Base-by-base conservation (phyloP, 2,888 invertebrate species). In the Suillia variegata region DNA sequence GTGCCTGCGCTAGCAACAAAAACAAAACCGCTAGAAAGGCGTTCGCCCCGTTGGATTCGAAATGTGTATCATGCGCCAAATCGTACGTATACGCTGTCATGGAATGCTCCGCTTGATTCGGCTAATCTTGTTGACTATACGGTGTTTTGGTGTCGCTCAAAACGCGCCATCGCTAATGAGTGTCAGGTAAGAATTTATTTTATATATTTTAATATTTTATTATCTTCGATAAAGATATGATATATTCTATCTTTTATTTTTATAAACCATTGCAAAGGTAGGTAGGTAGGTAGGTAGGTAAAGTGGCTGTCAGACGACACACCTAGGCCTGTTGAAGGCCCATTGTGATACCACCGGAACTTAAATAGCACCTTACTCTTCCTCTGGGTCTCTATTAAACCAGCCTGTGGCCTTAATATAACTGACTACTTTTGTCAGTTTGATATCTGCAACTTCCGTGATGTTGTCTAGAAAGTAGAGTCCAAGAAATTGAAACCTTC, bases 81-180 rank as follows among this genome's bases (percentile, higher is more conserved):
- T 77, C 88, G 88, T 42, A 84, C 86, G 15, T 91, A 89, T 76
- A 88, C 89, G 73, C 77, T 92, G 22, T 87, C 89, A 2, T 92
- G 93, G 93, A 85, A 86, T 62, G 83, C 85, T 20, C 87, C 89
- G 1, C 45, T 49, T 2, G 62, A 68, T 34, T 24, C 38, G 2
- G 49, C 60, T 3, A 70, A 78, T 34, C 80, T 87, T 15, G 85
- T 84, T 24, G 88, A 89, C 76, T 93, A 91, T 67, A 93, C 93
- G 2, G 84, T 93, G 38, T 93, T 92, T 79, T 92, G 92, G 91
- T 90, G 90, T 75, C 82, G 83, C 58, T 84, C 84, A 54, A 84
- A 84, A 31, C 82, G 83, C 34, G 86, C 85, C 69, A 80, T 84
- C 45, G 84, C 85, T 21, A 85, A 84, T 72, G 84, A 84, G 59